Evolutionary conservation across 2,888 invertebrate species (phyloP).

Genomic region (Tupiocoris notatus): DNA sequence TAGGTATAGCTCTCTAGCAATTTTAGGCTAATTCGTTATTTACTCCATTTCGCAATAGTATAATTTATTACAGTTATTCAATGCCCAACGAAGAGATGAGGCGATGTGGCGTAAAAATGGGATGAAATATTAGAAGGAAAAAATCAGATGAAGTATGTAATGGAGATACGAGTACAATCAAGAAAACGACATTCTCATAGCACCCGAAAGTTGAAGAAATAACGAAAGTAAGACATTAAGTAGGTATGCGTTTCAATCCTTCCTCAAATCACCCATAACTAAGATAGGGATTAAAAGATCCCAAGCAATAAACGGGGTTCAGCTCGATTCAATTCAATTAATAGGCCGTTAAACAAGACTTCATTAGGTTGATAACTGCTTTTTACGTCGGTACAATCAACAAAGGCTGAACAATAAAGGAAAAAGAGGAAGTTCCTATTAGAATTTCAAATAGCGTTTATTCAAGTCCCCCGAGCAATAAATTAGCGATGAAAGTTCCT

Average conservation of each 20-base stretch:
- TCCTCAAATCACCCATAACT: not conserved
- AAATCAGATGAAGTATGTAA: no score
- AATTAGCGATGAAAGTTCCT: conserved; percentile 18
- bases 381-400: conserved; percentile 32
- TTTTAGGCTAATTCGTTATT: no score
- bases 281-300: not conserved
- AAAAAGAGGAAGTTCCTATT: conserved; percentile 8
- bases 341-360: not conserved
- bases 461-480: conserved; percentile 11
- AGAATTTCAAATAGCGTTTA: conserved; percentile 28
- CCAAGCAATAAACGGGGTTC: not conserved
- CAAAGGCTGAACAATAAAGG: not conserved
- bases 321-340: not conserved
- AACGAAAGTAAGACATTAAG: not conserved
- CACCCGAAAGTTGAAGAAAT: no score
- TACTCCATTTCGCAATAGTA: no score
- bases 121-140: no score
- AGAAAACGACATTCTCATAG: no score
- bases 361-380: conserved; percentile 29
- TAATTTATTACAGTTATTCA: no score
- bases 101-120: no score
- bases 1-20: no score
- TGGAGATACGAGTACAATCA: no score
- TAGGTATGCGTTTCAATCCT: not conserved
- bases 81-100: no score